Evolutionary conservation across 2,888 invertebrate genomes (phyloP), one percentile per base, ranked within the genome.

Genomic region (Panorpa germanica): DNA sequence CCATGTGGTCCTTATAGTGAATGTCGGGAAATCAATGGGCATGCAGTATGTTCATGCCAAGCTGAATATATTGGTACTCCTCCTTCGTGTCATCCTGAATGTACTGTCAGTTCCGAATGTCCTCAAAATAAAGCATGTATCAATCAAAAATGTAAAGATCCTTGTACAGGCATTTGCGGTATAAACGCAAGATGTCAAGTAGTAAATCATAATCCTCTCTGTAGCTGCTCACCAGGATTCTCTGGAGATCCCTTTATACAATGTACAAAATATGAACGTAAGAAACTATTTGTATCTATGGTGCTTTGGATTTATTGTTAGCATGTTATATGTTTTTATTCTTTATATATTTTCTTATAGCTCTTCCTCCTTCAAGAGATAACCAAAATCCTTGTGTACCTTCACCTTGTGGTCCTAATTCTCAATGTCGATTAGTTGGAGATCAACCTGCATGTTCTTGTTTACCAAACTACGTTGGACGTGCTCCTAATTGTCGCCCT

Each of bases 391-490:
- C 81, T 17, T 83, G 83, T 48, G 56, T 63, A 27, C 81, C 82
- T 9, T 76, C 78, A 37, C 83, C 82, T 1, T 83, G 83, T 48
- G 83, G 83, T 31, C 76, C 80, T 2, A 72, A 82, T 47, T 78
- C 82, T 4, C 72, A 78, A 47, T 83, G 83, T 47, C 68, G 75
- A 37, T 66, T 77, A 26, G 72, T 82, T 38, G 76, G 78, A 32
- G 68, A 71, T 35, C 77, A 81, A 52, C 73, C 81, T n/a, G 82
- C 82, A 28, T 83, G 83, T 47, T 81, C 82, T 26, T 85, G 83
- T 50, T 55, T 75, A 39, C 60, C 69, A 15, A 76, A 81, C 46
- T 83, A 73, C 46, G 65, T 82, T 28, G 86, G 86, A 35, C 67
- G 82, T 40, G 78, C 86, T 29, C 83, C 83, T 16, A 81, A 80